These are phyloP conservation scores for Sturnus vulgaris DNA, from an alignment of 2,113 vertebrate species.

Conservation along the genomic window DNA sequence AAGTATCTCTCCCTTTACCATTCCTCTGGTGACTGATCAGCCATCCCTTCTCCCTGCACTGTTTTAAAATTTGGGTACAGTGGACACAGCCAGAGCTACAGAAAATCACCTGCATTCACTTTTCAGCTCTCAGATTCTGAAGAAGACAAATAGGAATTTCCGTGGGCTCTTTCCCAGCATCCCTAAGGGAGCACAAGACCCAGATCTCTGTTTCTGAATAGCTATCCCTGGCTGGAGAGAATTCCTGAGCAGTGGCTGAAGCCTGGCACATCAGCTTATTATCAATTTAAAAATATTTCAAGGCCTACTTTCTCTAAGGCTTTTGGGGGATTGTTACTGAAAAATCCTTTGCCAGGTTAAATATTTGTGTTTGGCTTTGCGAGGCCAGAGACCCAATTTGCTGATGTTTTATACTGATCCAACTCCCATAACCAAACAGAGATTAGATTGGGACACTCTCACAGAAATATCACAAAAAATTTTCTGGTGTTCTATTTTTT, in stretches of 20 bases:
- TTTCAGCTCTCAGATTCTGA: background rate
- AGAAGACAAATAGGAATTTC: background rate
- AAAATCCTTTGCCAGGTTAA: slow-evolving; percentile 39
- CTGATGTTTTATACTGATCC: background rate
- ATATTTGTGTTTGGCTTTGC: slow-evolving; percentile 44
- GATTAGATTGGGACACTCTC: slow-evolving; percentile 40
- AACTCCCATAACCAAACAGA: background rate
- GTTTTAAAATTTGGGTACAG: background rate
- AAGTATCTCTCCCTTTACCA: background rate
- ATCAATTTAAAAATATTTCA: slow-evolving; percentile 17
- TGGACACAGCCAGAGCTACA: background rate
- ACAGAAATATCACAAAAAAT: background rate
- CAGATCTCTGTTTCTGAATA: background rate
- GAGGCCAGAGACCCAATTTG: background rate
- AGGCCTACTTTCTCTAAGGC: background rate
- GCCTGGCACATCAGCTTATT: background rate
- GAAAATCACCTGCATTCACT: background rate
- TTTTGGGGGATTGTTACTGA: background rate
- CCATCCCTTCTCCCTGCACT: background rate
- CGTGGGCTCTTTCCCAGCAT: background rate
- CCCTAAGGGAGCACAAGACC: background rate
- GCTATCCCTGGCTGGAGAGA: background rate
- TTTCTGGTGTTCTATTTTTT: background rate
- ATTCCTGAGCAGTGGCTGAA: background rate
- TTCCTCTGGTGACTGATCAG: background rate